A percentile compares a stretch with the other conserved stretches of the same genome.
Evolutionary conservation across 2,113 vertebrate species (phyloP).

Genomic region (Uria aalge): DNA sequence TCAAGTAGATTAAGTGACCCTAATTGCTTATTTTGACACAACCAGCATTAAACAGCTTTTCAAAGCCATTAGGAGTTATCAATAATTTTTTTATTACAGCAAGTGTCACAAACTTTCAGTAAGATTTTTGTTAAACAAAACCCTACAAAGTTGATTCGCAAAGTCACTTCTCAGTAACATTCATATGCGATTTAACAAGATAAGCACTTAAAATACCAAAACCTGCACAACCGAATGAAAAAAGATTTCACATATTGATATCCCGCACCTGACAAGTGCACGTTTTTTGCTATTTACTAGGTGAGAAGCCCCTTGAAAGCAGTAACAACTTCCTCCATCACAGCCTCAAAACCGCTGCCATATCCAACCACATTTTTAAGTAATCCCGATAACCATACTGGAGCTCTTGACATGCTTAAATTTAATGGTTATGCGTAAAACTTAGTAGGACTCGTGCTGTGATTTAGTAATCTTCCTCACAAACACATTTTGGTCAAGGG

Average conservation of each 20-base stretch:
- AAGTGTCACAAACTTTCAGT: background rate
- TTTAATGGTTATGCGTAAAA: background rate
- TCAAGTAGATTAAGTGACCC: constrained; percentile 30
- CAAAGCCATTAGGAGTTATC: constrained; percentile 23
- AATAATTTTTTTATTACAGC: constrained; percentile 12
- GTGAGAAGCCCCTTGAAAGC: background rate
- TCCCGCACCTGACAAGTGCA: background rate
- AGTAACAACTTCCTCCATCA: background rate
- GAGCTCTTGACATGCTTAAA: background rate
- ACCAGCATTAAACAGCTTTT: constrained; percentile 34
- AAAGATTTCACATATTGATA: background rate
- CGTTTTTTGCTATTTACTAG: background rate
- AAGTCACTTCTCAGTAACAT: background rate
- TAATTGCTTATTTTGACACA: constrained; percentile 41
- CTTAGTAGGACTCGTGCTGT: background rate
- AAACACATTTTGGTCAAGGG: background rate
- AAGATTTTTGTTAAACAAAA: constrained; percentile 61
- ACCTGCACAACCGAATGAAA: background rate
- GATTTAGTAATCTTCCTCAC: background rate
- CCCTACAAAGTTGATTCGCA: background rate
- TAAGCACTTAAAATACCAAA: background rate
- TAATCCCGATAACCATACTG: rapidly evolving
- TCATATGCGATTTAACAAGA: background rate
- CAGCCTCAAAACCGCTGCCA: background rate
- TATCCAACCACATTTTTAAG: background rate